Conservation (phyloP, 2,113 vertebrate genomes). For the Engystomops pustulosus region DNA sequence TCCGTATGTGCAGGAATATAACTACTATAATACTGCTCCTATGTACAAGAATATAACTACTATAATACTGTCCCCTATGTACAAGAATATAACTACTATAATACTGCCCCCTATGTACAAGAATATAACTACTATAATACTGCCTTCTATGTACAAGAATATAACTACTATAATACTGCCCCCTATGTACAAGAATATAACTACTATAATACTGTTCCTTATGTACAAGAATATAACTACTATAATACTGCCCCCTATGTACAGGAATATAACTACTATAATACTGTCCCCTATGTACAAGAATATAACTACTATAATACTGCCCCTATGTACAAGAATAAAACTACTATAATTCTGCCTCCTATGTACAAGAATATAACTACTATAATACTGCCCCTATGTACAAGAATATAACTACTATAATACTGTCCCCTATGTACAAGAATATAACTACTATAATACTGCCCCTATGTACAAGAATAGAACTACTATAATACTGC, state of each 20-base stretch:
- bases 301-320: neutral
- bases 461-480: neutral
- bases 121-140: neutral
- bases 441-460: neutral
- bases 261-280: neutral
- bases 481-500: neutral
- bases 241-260: neutral
- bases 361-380: neutral
- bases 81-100: neutral
- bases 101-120: neutral
- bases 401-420: neutral
- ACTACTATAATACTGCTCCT: neutral
- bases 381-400: neutral
- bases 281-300: neutral
- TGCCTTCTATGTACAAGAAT: neutral
- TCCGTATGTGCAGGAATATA: neutral
- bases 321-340: neutral
- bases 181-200: neutral
- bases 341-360: neutral
- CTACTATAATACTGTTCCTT: neutral
- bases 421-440: neutral
- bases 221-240: neutral
- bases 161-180: neutral
- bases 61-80: neutral
- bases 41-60: slow-evolving; percentile 1